These are phyloP conservation scores for Heterodera filipjevi DNA, from an alignment of 2,888 invertebrate species.

Conservation along the genomic window DNA sequence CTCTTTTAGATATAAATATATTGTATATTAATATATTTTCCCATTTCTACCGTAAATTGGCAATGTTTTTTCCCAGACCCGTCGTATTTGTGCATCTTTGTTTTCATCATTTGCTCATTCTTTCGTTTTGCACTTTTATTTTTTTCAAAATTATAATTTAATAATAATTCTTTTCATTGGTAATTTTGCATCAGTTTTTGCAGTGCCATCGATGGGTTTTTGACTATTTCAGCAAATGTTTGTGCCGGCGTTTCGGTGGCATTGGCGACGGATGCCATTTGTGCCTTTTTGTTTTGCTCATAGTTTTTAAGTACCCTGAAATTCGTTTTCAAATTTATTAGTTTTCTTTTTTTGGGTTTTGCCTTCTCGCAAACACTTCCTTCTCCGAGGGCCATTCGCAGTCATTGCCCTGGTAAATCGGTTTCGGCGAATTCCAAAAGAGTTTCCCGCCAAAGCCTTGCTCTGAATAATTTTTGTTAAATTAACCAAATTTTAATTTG, in stretches of 20 bases:
- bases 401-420: conserved; percentile 66
- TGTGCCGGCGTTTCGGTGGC: conserved; percentile 47
- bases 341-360: background rate
- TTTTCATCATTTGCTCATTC: too few relatives aligned
- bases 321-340: background rate
- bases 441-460: conserved; percentile 65
- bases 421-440: conserved; percentile 66
- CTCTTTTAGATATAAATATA: too few relatives aligned
- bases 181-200: conserved; percentile 57
- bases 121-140: too few relatives aligned
- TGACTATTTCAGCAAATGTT: conserved; percentile 58
- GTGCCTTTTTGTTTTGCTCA: conserved; percentile 50
- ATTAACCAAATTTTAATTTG: background rate
- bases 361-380: conserved; percentile 65
- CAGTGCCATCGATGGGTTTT: conserved; percentile 60
- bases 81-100: too few relatives aligned
- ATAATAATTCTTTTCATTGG: background rate
- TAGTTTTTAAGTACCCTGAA: conserved; percentile 63
- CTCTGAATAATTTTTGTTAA: conserved; percentile 22
- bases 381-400: conserved; percentile 66
- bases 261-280: conserved; percentile 30
- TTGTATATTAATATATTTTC: too few relatives aligned
- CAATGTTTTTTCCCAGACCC: too few relatives aligned
- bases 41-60: too few relatives aligned
- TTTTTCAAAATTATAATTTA: background rate